These are phyloP conservation scores for Embiotoca jacksoni DNA, from an alignment of 2,113 vertebrate genomes.

Conservation along the genomic window DNA sequence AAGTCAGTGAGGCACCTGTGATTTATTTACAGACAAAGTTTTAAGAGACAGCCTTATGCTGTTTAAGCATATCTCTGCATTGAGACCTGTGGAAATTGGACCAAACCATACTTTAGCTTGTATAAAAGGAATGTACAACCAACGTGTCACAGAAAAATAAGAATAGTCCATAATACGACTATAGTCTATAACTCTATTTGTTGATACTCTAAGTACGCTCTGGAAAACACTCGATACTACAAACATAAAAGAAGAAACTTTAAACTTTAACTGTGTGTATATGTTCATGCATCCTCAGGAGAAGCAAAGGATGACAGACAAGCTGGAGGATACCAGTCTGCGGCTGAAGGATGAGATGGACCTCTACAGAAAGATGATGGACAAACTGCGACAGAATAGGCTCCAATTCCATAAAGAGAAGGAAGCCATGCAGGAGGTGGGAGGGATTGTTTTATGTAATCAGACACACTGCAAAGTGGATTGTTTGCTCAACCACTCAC, in stretches of 20 bases:
- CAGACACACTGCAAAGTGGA: slow-evolving; percentile 10
- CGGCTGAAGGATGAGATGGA: slow-evolving; percentile 96
- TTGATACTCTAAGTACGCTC: background rate
- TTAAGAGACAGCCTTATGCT: too few species aligned
- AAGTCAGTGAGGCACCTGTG: background rate
- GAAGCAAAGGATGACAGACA: slow-evolving; percentile 93
- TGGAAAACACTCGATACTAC: background rate
- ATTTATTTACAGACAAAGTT: background rate
- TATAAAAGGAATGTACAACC: background rate
- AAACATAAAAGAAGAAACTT: background rate
- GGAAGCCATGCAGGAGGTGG: slow-evolving; percentile 94
- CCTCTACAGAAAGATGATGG: slow-evolving; percentile 96
- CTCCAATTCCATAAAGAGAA: slow-evolving; percentile 94
- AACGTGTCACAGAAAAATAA: background rate
- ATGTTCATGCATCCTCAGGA: slow-evolving; percentile 81
- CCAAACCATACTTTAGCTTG: background rate
- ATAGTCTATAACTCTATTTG: background rate
- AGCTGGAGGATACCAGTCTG: slow-evolving; percentile 93
- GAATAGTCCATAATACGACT: background rate
- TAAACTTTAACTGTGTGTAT: background rate
- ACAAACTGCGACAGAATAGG: slow-evolving; percentile 94
- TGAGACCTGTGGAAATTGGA: background rate
- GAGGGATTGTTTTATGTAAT: slow-evolving; percentile 39
- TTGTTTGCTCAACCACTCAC: slow-evolving; percentile 16
- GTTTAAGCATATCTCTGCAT: slow-evolving; percentile 4